phyloP scores from a whole-genome alignment of 2,113 vertebrate genomes.

The Zosterops pallidus region DNA sequence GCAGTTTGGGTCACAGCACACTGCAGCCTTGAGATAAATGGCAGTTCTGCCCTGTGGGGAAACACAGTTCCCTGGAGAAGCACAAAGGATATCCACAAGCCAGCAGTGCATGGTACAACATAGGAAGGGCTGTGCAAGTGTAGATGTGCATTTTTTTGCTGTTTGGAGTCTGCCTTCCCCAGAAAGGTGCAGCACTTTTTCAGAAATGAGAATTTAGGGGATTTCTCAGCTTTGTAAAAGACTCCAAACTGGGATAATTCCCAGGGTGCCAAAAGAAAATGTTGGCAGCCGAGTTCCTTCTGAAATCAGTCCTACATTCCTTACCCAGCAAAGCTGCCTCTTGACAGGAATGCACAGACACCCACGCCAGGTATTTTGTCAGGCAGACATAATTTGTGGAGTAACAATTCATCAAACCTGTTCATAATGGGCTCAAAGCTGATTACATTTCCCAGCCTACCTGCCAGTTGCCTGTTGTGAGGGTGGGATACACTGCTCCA shows the following conservation, averaged over 20 bases:
- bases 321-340: background rate
- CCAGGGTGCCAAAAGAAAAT: background rate
- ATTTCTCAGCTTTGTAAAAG: background rate
- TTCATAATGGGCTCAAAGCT: background rate
- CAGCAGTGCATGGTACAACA: background rate
- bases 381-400: background rate
- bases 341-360: background rate
- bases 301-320: background rate
- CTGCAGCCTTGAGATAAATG: background rate
- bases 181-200: background rate
- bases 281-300: background rate
- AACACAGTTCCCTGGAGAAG: background rate
- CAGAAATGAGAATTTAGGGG: background rate
- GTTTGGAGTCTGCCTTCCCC: background rate
- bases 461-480: background rate
- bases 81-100: background rate
- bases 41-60: background rate
- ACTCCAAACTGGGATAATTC: background rate
- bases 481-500: background rate
- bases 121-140: background rate
- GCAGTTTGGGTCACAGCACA: background rate
- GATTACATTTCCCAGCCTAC: background rate
- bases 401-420: background rate
- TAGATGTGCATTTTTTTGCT: background rate
- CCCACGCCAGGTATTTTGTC: background rate